Evolutionary conservation across 2,797 vertebrate species (phyloP), one percentile per base, ranked within the genome.

Genomic region (Enoplosus armatus): DNA sequence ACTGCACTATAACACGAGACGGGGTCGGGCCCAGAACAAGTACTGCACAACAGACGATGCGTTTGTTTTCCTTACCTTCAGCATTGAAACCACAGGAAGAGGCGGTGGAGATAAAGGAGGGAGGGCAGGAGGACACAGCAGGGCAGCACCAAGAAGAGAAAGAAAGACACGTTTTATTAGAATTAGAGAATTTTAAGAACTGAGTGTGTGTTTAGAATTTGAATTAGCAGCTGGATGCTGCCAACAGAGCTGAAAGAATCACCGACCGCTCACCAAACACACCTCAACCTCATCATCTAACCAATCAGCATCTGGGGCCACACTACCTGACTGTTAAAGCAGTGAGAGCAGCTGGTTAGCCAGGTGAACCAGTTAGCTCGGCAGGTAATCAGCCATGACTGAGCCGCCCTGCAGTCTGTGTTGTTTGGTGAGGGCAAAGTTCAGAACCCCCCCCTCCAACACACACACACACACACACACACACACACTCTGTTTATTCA

Each of bases 1-100:
- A 24, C 18, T 7, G 22, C 5, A 20, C 45, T 56, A 12, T 2
- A 31, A 24, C 6, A 20, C 0, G 6, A 5, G 4, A 14, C 26
- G 22, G n/a, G 50, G 20, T 4, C 8, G 15, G 41, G 45, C 24
- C 1, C 18, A 51, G n/a, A 50, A 27, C 22, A 39, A 51, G 16
- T 1, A 22, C 54, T 47, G 50, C 51, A 66, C 5, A 27, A 12
- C 29, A 71, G 11, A n/a, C 3, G 26, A 50, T n/a, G 56, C 0
- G 33, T 50, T 82, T 74, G 72, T 55, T 82, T 80, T 16, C 0
- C 89, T 90, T 85, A 90, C 87, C 87, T 89, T 83, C 4, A 68
- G 63, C 3, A 11, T 26, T 16, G 27, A 47, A 53, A n/a, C 14
- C 22, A 50, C 4, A 5, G 39, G 64, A 56, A 0, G 22, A 41